Evolutionary conservation across 2,888 invertebrate species (phyloP), one percentile per base, ranked within the genome.

Genomic region (Stenichneumon culpator): DNA sequence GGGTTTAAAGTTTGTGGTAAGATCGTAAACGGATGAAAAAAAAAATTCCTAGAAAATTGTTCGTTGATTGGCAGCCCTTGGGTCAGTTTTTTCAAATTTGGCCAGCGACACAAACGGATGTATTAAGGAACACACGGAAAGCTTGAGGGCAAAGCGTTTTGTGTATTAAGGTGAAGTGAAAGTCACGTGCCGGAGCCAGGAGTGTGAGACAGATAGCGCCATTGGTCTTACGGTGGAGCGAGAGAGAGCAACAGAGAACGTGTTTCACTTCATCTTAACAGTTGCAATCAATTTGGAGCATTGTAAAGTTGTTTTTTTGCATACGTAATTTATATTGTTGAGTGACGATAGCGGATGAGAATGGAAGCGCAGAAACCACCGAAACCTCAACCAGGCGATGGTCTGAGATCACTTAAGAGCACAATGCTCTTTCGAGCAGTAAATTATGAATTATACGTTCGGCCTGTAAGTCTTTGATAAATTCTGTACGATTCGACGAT

Each of bases 381-480:
- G 28, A 77, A 91, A 84, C 63, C 91, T 70, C 81, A 86, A 87
- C 97, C 97, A 52, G 97, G 97, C 44, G 97, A 97, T 91, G 98
- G 98, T 2, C 94, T 98, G 75, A 95, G 97, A 84, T 97, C 97
- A 1, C 93, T 98, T 86, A 95, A 94, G 94, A 96, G 97, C 19
- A 97, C 97, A 3, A 96, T 95, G 88, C 95, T 97, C 44, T 99
- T 99, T 93, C 95, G 97, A 91, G 95, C 96, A 39, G 95, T 98
- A 0, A 99, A 99, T 94, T 98, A 97, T 94, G 98, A 99, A 94
- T 95, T 99, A 1, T 99, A 98, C 93, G 96, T 97, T 0, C 98
- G 97, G 94, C 98, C 98, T 84, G 98, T 98, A 95, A 96, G 97
- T 75, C 22, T 22, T 22, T 44, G 50, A 70, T 36, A 79, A 69